These are phyloP conservation scores for Dorcus hopei DNA, from an alignment of 2,888 invertebrate genomes.

Conservation along the genomic window DNA sequence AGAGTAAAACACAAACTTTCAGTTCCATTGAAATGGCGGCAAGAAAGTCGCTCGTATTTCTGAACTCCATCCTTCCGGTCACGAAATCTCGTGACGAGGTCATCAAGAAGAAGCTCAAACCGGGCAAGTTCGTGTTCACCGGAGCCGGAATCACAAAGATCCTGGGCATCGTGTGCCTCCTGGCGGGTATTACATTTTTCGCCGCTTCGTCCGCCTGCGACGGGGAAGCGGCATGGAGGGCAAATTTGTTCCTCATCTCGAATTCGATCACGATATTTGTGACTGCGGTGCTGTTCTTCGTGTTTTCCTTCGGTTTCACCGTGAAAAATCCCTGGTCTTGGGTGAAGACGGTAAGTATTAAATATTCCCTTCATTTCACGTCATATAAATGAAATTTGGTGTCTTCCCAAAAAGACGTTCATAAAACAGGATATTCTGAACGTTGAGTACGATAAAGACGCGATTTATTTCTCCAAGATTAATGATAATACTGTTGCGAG, in stretches of 20 bases:
- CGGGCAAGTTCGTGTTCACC: conserved; percentile 28
- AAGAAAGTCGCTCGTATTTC: conserved; percentile 24
- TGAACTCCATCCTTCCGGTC: conserved; percentile 27
- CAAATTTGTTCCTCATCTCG: conserved; percentile 1
- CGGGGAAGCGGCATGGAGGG: background rate
- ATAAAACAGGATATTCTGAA: too few species aligned
- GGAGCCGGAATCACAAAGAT: conserved; percentile 27
- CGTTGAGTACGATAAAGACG: too few species aligned
- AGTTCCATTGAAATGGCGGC: conserved; percentile 17
- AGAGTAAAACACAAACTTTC: too few species aligned
- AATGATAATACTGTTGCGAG: too few species aligned
- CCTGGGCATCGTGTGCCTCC: conserved; percentile 22
- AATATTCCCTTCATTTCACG: background rate
- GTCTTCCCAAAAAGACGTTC: too few species aligned
- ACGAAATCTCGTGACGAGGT: conserved; percentile 25
- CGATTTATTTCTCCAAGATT: too few species aligned
- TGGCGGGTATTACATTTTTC: conserved; percentile 13
- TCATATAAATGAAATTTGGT: background rate
- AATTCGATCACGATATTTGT: conserved; percentile 3
- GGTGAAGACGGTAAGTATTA: conserved; percentile 25
- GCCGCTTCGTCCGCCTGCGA: conserved; percentile 4
- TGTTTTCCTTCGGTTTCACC: conserved; percentile 24
- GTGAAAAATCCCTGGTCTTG: conserved; percentile 23
- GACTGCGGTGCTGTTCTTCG: conserved; percentile 19
- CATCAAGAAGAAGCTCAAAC: conserved; percentile 24